Evolutionary conservation across 2,113 vertebrate genomes (phyloP), one percentile per base, ranked within the genome.

Genomic region (Aldabrachelys gigantea): DNA sequence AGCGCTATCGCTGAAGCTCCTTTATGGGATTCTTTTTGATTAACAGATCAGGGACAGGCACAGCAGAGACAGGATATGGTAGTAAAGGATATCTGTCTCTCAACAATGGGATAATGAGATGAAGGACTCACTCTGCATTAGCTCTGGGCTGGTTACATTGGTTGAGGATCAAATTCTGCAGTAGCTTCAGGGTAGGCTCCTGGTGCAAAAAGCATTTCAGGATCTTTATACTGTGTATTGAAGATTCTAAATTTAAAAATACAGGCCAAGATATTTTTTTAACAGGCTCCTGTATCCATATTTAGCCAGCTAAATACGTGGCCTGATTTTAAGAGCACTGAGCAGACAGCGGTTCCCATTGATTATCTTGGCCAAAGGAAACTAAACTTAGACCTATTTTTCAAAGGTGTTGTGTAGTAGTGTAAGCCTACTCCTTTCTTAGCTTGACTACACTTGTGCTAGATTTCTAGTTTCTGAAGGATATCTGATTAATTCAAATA

Each of bases 41-140:
- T 4, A 1, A 3, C 0, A 81, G 12, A 93, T 13, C 92, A 91
- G 81, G 21, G 21, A 62, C 14, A 72, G 17, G 62, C 62, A 49
- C 5, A 89, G 10, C 10, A 88, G 56, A 52, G 9, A 56, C 47
- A 80, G 69, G 2, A 75, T 49, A 27, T 1, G 53, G 6, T 12
- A 10, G 57, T 69, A 88, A 79, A 24, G 0, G 2, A 5, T 7
- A 8, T 1, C 0, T 84, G 59, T 84, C 75, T 80, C 19, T 87
- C 59, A 41, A 6, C 47, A 95, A 56, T 76, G 6, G 38, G 38
- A 27, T 27, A 25, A 76, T 27, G 24, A 47, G 24, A 52, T 38
- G 47, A 72, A 79, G 29, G 2, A 72, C 3, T 31, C 59, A 72
- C 4, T 19, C 87, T 14, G 83, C 92, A 81, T 25, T 72, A 1